These are phyloP conservation scores for Haemorhous mexicanus DNA, from an alignment of 2,113 vertebrate species.

Conservation along the genomic window DNA sequence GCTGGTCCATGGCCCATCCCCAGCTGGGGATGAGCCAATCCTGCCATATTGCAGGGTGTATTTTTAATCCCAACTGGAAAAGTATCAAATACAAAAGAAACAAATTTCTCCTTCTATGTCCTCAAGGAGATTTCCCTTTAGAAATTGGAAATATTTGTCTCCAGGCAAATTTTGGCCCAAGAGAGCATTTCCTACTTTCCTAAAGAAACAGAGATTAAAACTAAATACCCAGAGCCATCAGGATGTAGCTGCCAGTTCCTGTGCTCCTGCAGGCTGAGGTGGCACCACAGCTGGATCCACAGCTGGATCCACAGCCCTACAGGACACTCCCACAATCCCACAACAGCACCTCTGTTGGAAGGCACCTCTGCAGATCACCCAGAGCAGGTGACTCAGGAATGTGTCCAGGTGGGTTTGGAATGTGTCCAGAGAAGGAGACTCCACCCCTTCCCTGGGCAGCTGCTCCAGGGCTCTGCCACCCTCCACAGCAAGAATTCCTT, in stretches of 20 bases:
- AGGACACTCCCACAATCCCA: background rate
- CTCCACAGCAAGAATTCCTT: background rate
- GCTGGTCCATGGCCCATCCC: rapidly evolving
- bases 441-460: background rate
- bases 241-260: background rate
- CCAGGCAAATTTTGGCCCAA: background rate
- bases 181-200: background rate
- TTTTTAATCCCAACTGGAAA: background rate
- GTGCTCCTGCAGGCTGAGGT: rapidly evolving
- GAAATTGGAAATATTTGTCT: background rate
- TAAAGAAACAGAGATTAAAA: background rate
- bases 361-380: background rate
- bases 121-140: background rate
- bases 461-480: background rate
- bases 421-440: background rate
- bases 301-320: background rate
- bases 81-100: background rate
- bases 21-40: background rate
- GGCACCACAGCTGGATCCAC: background rate
- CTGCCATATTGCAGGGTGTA: background rate
- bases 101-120: background rate
- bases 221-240: background rate
- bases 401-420: background rate
- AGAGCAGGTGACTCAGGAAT: background rate
- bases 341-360: background rate